Conservation (phyloP, 2,888 invertebrate genomes). For the Epicampocera succincta region DNA sequence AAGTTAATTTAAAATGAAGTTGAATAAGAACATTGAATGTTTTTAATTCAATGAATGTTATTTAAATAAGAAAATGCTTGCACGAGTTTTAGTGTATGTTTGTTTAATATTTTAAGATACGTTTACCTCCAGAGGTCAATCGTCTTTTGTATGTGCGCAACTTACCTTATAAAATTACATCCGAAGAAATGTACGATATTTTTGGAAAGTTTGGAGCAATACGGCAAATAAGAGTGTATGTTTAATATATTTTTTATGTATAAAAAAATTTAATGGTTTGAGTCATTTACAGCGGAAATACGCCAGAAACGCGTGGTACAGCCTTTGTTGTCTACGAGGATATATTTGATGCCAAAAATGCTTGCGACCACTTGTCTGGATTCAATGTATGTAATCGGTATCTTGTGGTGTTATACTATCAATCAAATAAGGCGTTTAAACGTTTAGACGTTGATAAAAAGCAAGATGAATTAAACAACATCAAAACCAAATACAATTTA, state of each 20-base stretch:
- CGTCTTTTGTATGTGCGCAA: constrained; percentile 97
- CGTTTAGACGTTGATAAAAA: constrained; percentile 97
- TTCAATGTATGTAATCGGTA: constrained; percentile 99
- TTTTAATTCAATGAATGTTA: background rate
- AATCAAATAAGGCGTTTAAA: constrained; percentile 97
- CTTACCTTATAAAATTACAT: constrained; percentile 99
- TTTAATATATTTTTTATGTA: constrained; percentile 71
- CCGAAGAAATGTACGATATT: constrained; percentile 99
- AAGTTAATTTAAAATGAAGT: constrained; percentile 67
- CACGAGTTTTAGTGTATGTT: background rate
- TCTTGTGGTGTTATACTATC: constrained; percentile 98
- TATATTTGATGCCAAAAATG: constrained; percentile 99
- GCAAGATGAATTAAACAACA: constrained; percentile 95
- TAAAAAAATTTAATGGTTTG: background rate
- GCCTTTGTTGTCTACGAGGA: constrained; percentile 99
- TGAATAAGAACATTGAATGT: background rate
- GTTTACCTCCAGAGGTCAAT: constrained; percentile 99
- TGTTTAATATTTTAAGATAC: constrained; percentile 85
- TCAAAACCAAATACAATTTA: constrained; percentile 97
- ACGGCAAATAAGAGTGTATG: constrained; percentile 98
- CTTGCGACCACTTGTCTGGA: constrained; percentile 99
- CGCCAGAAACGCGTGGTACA: constrained; percentile 98
- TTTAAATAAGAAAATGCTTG: background rate
- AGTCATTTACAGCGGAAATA: constrained; percentile 89
- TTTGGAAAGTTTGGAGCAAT: constrained; percentile 99